Base-by-base conservation (phyloP, 2,888 invertebrate genomes). In the Balanococcus diminutus region DNA sequence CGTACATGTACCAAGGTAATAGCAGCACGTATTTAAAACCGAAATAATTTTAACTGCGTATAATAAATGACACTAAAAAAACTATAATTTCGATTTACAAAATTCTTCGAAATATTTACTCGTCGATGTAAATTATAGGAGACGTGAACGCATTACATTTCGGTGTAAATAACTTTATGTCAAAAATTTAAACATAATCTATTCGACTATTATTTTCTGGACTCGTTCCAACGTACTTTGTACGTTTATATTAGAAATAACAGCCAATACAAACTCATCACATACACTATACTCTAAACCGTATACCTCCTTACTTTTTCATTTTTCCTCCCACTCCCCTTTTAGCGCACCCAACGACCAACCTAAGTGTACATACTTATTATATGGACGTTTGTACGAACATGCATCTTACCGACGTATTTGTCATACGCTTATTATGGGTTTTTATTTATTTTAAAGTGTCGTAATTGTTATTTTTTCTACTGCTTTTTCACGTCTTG, bases 121-220 rank as follows among this genome's bases (percentile, higher is more conserved):
- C 72, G 16, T 28, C 72, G 72, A 72, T 72, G 72, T 72, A 72
- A 72, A 72, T 72, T 72, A 72, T 25, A 72, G 14, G 72, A 72
- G 72, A 72, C 72, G 72, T 32, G n/a, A 72, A 72, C 72, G 72
- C 72, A 32, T 72, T 72, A 25, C 72, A n/a, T 72, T 72, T 72
- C 32, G 72, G 72, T 72, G 42, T 84, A 72, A 84, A 84, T 84
- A 84, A 84, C 72, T 84, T 72, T 39, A 75, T 39, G 75, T 84
- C 84, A 84, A 84, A 84, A 84, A 72, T 84, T 84, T 84, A 42
- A 84, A 61, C 67, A 28, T 84, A 84, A 84, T 84, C 72, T 84
- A 84, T 75, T 72, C 75, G 39, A 84, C 84, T 84, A 84, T 84
- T 84, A 84, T 72, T 72, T 36, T 75, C 42, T 84, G 84, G 84